Percentiles rank a stretch among this genome's conserved stretches.
Evolutionary conservation across 2,113 vertebrate species (phyloP).

Genomic region (Forbesichthys papilliferus): DNA sequence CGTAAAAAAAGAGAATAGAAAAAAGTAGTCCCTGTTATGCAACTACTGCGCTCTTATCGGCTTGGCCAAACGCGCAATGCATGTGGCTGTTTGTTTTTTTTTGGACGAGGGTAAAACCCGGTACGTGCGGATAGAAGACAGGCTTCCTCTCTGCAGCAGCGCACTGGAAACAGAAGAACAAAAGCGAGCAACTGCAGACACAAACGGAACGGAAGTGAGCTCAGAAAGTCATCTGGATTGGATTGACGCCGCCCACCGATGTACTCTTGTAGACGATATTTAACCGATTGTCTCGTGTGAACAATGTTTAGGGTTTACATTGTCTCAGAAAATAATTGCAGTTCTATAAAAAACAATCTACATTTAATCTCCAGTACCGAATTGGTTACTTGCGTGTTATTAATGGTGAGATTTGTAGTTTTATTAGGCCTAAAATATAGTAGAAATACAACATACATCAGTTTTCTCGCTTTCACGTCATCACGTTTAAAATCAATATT

Average conservation of each 20-base stretch:
- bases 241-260: constrained; percentile 58
- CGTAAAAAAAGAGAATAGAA: constrained; percentile 8
- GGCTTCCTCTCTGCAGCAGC: constrained; percentile 18
- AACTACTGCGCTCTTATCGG: constrained; percentile 47
- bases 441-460: no score
- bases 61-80: constrained; percentile 39
- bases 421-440: no score
- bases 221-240: constrained; percentile 50
- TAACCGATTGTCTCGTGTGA: background rate
- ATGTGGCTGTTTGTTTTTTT: constrained; percentile 41
- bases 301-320: background rate
- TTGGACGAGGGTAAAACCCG: constrained; percentile 27
- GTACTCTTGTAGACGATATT: background rate
- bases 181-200: constrained; percentile 50
- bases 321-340: no score
- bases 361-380: no score
- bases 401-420: no score
- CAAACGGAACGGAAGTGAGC: constrained; percentile 68
- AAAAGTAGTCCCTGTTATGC: constrained; percentile 68
- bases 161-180: constrained; percentile 70
- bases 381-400: no score
- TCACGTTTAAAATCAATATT: no score
- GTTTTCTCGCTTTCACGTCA: no score
- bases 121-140: background rate
- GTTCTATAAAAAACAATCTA: no score